phyloP scores from a whole-genome alignment of 2,113 vertebrate species.

The Gracilinanus agilis region DNA sequence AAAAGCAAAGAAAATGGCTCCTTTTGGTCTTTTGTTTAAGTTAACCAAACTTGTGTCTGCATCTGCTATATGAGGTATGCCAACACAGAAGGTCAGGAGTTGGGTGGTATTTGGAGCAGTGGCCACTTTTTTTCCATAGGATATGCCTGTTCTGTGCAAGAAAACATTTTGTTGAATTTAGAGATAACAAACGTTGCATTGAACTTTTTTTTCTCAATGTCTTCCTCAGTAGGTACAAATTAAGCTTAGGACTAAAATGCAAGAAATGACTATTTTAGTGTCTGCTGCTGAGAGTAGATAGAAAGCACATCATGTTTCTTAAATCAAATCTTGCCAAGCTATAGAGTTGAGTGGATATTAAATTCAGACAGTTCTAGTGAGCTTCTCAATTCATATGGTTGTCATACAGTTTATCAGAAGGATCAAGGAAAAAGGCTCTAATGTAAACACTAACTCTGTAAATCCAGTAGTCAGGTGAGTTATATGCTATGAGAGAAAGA shows the following conservation, averaged over 20 bases:
- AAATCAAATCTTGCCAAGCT: not conserved
- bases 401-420: not conserved
- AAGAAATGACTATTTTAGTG: not conserved
- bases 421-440: not conserved
- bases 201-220: not conserved
- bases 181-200: not conserved
- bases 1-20: not conserved
- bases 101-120: not conserved
- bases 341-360: not conserved
- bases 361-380: not conserved
- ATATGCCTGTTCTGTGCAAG: not conserved
- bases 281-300: not conserved
- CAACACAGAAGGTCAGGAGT: not conserved
- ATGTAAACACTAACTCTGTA: not conserved
- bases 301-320: not conserved
- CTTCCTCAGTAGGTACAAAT: not conserved
- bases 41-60: not conserved
- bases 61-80: not conserved
- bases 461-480: not conserved
- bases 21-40: not conserved
- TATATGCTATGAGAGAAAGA: not conserved
- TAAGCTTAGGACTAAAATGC: not conserved
- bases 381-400: not conserved
- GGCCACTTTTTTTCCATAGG: not conserved
- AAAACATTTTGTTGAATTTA: not conserved